Evolutionary conservation across 1,140 invertebrate species (phyloP).

Genomic region (Diachasmimorpha longicaudata): DNA sequence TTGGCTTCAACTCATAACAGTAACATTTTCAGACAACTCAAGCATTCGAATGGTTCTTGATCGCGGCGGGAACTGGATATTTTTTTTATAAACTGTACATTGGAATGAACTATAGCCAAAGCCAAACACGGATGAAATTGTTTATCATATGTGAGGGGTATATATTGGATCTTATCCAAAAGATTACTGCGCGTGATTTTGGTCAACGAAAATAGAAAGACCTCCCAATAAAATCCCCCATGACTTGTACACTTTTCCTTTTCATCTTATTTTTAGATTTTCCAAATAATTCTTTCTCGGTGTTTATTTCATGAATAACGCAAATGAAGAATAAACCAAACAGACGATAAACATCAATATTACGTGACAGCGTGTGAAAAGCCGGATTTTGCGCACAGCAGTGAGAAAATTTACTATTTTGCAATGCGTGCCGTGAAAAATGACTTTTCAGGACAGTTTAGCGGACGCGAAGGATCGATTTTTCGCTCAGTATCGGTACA

Average conservation of each 20-base stretch:
- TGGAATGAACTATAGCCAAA: conserved; percentile 29
- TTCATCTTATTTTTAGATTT: conserved; percentile 9
- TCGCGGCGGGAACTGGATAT: too few relatives aligned
- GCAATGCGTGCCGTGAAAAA: too few relatives aligned
- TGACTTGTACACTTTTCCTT: conserved; percentile 46
- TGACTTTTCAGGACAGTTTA: too few relatives aligned
- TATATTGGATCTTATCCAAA: conserved; percentile 52
- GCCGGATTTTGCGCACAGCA: too few relatives aligned
- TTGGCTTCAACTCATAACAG: too few relatives aligned
- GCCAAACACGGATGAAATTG: conserved; percentile 53
- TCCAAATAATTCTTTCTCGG: not conserved
- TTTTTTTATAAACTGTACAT: not conserved
- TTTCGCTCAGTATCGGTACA: too few relatives aligned
- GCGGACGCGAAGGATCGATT: too few relatives aligned
- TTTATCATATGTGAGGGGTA: conserved; percentile 40
- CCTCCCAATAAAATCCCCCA: conserved; percentile 54
- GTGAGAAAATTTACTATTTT: too few relatives aligned
- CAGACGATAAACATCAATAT: too few relatives aligned
- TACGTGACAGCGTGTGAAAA: too few relatives aligned
- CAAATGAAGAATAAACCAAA: not conserved
- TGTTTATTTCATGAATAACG: not conserved
- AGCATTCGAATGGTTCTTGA: too few relatives aligned
- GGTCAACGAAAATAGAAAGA: conserved; percentile 52
- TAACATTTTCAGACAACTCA: too few relatives aligned
- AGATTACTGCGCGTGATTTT: conserved; percentile 57